Base-by-base conservation (phyloP, 1,140 invertebrate genomes). In the Acromyrmex echinatior region DNA sequence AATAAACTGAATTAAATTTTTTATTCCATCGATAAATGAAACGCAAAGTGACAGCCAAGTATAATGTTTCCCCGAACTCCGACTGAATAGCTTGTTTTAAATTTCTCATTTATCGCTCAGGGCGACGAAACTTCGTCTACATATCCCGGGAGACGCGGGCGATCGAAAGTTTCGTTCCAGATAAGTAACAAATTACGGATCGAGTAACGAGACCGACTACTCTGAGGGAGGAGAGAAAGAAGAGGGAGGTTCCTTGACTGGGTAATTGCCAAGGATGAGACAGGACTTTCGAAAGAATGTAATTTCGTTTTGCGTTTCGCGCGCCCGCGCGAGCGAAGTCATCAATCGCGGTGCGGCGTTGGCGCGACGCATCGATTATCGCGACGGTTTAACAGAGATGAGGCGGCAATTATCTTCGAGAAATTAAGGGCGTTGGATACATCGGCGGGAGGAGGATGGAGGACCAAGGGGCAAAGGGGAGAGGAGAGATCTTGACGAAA, bases 241-340 rank as follows among this genome's bases (percentile, higher is more conserved):
- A 16, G 28, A 18, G 51, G 56, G 5, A 49, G 65, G 28, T 73
- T n/a, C n/a, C 18, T 58, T 62, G 85, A 60, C 35, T 68, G 35
- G 25, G 73, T 91, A 89, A 91, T 91, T 89, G 86, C 76, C 28
- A 35, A 91, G 62, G 90, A 91, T 91, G 90, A 91, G 86, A 91
- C 86, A 60, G 63, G 66, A 91, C 77, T 91, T 91, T 91, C 81
- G 90, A 91, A 91, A 89, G 90, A 91, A 91, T 91, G 90, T 77
- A 91, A 91, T 91, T 89, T 87, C 86, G 86, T 89, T 89, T 89
- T 84, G 45, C 66, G 71, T 85, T 62, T 86, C 79, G 45, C 49
- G 45, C 35, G 35, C n/a, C 35, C 65, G 49, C 9, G 51, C 60
- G n/a, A 53, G 53, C 53, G 28, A 49, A 87, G 65, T 86, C 87